Conservation (phyloP, 2,797 vertebrate species). For the Hybognathus amarus region DNA sequence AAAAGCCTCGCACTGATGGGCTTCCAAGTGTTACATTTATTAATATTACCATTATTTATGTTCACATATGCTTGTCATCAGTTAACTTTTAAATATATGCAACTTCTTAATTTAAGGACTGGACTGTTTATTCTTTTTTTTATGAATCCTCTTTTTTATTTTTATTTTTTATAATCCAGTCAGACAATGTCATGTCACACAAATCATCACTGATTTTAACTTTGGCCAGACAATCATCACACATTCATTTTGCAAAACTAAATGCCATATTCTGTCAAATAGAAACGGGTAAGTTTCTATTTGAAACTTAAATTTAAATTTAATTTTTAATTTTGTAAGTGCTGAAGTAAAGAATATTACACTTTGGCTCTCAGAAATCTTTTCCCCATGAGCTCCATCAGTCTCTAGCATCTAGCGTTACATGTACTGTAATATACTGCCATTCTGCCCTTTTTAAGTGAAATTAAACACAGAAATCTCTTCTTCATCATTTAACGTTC, state of each 20-base stretch:
- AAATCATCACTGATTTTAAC: not conserved
- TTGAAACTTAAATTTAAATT: no score
- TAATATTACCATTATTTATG: not conserved
- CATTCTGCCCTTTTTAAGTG: constrained; percentile 25
- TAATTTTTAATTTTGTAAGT: not conserved
- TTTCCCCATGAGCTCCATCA: not conserved
- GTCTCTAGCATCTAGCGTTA: constrained; percentile 1
- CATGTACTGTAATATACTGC: constrained; percentile 11
- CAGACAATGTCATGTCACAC: not conserved
- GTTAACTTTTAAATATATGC: not conserved
- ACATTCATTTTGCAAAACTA: not conserved
- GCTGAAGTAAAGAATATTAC: not conserved
- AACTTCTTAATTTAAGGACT: not conserved
- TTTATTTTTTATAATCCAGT: not conserved
- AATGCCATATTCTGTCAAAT: not conserved
- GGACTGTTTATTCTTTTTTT: not conserved
- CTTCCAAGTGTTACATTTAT: not conserved
- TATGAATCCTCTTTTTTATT: not conserved
- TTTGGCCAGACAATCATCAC: not conserved
- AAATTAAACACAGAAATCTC: constrained; percentile 21
- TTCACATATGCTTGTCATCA: not conserved
- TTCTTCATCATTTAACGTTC: constrained; percentile 8
- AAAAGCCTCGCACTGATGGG: not conserved
- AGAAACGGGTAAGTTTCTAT: not conserved
- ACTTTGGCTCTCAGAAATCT: not conserved